A percentile compares a stretch with the other conserved stretches of the same genome.
These are phyloP conservation scores for Metopia argyrocephala DNA, from an alignment of 2,888 invertebrate genomes.

Conservation along the genomic window DNA sequence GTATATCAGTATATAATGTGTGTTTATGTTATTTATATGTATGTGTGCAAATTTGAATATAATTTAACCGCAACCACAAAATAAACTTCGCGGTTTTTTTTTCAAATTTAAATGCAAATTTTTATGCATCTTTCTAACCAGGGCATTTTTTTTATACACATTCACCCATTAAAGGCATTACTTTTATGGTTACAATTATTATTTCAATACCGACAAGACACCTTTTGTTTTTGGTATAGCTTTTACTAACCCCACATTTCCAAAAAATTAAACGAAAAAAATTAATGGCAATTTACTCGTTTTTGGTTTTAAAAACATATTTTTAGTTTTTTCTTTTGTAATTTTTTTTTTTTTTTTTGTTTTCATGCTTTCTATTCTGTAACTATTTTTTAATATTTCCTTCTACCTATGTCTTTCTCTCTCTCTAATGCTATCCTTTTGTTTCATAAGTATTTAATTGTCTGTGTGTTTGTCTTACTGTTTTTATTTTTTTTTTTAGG, in stretches of 20 bases:
- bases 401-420: neutral
- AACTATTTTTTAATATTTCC: neutral
- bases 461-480: conserved; percentile 12
- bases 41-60: neutral
- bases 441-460: neutral
- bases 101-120: conserved; percentile 64
- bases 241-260: conserved; percentile 6
- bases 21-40: neutral
- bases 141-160: conserved; percentile 14
- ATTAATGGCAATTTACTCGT: no score
- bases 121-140: conserved; percentile 12
- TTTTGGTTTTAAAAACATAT: no score
- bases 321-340: conserved; percentile 3
- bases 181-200: conserved; percentile 62
- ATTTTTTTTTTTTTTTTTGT: neutral
- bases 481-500: conserved; percentile 64
- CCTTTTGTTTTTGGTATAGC: conserved; percentile 44
- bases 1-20: neutral
- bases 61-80: conserved; percentile 45
- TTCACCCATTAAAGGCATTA: conserved; percentile 47
- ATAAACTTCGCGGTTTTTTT: conserved; percentile 56
- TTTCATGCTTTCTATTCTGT: neutral
- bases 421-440: neutral
- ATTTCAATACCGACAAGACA: conserved; percentile 58
- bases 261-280: no score